These are phyloP conservation scores for Penaeus monodon DNA, from an alignment of 2,888 invertebrate species.

Conservation along the genomic window DNA sequence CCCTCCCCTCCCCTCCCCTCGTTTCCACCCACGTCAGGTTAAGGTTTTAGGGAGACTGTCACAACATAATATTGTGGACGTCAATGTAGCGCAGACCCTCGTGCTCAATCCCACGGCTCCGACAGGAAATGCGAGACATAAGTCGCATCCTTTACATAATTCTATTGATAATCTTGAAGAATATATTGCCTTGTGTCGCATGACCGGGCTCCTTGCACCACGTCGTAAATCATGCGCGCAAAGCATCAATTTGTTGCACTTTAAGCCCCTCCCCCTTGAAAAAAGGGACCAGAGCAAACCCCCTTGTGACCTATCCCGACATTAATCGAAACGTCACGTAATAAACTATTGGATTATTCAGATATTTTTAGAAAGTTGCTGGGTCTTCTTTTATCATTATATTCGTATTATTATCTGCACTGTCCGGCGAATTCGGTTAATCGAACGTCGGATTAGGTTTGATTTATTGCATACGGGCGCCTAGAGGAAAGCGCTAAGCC, in stretches of 20 bases:
- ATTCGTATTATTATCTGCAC: slow-evolving; percentile 12
- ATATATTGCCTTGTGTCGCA: slow-evolving; percentile 7
- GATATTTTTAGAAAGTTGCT: slow-evolving; percentile 17
- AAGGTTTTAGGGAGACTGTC: slow-evolving; percentile 14
- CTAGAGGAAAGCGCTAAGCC: slow-evolving; percentile 1
- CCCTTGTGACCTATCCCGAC: no score
- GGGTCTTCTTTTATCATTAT: slow-evolving; percentile 20
- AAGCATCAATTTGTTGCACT: slow-evolving; percentile 13
- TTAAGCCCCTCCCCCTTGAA: neutral
- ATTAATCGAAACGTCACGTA: neutral
- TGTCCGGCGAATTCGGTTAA: slow-evolving; percentile 2
- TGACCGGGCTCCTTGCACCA: slow-evolving; percentile 4
- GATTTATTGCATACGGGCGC: slow-evolving; percentile 3
- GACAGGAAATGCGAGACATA: neutral
- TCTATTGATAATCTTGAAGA: slow-evolving; percentile 2
- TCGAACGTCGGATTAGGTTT: slow-evolving; percentile 21
- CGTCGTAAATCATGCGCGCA: neutral
- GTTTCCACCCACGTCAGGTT: neutral
- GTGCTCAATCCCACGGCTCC: no score
- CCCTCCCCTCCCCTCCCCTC: neutral
- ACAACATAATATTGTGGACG: slow-evolving; percentile 5
- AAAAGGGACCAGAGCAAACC: neutral
- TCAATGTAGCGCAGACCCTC: neutral
- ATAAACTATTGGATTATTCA: neutral
- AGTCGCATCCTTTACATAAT: slow-evolving; percentile 11